Evolutionary conservation across 1,140 invertebrate genomes (phyloP).

Genomic region (Campoletis sonorensis): DNA sequence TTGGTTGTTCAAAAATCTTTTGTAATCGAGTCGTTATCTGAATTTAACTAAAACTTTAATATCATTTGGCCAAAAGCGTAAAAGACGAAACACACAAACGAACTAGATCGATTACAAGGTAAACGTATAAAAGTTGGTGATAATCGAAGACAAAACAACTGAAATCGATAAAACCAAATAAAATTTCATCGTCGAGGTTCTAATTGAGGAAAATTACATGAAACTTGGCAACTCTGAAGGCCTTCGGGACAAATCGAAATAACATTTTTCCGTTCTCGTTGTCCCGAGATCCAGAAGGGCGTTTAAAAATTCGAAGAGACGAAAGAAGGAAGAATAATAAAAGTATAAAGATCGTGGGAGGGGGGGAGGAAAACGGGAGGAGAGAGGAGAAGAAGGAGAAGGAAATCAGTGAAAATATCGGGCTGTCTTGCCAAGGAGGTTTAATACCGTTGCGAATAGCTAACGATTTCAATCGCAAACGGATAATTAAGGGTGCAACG

Average conservation of each 20-base stretch:
- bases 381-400: slow-evolving; percentile 35
- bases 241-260: slow-evolving; percentile 55
- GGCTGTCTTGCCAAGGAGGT: slow-evolving; percentile 47
- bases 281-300: slow-evolving; percentile 17
- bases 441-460: slow-evolving; percentile 47
- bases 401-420: slow-evolving; percentile 44
- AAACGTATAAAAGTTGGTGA: too few relatives aligned
- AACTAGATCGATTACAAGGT: too few relatives aligned
- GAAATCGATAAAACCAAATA: too few relatives aligned
- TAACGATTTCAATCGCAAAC: slow-evolving; percentile 29
- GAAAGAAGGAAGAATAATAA: slow-evolving; percentile 45
- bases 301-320: neutral
- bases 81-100: too few relatives aligned
- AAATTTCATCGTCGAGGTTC: slow-evolving; percentile 1
- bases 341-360: neutral
- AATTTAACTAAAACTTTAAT: too few relatives aligned
- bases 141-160: neutral
- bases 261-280: slow-evolving; percentile 54
- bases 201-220: slow-evolving; percentile 34
- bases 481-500: slow-evolving; percentile 67
- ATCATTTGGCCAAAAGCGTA: too few relatives aligned
- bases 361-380: slow-evolving; percentile 37
- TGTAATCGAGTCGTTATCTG: neutral
- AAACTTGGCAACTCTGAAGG: slow-evolving; percentile 61
- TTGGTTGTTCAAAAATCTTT: neutral